These are phyloP conservation scores for Pinctada fucata DNA, from an alignment of 2,888 invertebrate species.

Conservation along the genomic window DNA sequence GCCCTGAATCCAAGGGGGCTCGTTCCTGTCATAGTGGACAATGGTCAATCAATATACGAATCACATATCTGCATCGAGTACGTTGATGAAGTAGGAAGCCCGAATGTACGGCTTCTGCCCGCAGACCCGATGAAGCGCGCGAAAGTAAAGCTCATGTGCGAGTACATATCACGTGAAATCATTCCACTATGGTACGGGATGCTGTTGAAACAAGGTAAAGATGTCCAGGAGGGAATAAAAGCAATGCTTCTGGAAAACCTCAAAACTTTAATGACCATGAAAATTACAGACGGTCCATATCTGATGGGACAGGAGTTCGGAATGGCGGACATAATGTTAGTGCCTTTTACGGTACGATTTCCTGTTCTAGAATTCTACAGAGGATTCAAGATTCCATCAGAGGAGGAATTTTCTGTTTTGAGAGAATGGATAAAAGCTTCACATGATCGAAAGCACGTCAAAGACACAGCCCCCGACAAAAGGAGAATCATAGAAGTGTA, in stretches of 20 bases:
- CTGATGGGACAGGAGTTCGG: constrained; percentile 57
- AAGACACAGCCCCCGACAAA: constrained; percentile 9
- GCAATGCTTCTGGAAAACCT: constrained; percentile 43
- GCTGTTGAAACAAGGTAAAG: constrained; percentile 48
- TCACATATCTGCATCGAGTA: constrained; percentile 62
- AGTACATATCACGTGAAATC: constrained; percentile 57
- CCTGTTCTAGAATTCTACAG: constrained; percentile 51
- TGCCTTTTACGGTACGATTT: constrained; percentile 53
- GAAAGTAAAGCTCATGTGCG: constrained; percentile 57
- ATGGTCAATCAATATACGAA: constrained; percentile 58
- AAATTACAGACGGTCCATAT: constrained; percentile 50
- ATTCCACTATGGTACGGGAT: constrained; percentile 54
- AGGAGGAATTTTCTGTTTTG: constrained; percentile 13
- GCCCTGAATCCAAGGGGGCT: constrained; percentile 62
- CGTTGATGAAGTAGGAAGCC: constrained; percentile 57
- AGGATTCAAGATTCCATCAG: constrained; percentile 52
- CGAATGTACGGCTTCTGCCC: constrained; percentile 50
- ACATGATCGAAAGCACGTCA: constrained; percentile 12
- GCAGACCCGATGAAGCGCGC: constrained; percentile 58
- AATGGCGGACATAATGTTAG: constrained; percentile 62
- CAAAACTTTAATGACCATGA: constrained; percentile 44
- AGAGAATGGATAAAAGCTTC: constrained; percentile 31
- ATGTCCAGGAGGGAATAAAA: constrained; percentile 48
- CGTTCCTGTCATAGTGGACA: constrained; percentile 52
- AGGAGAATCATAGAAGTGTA: constrained; percentile 18